A percentile compares a stretch with the other conserved stretches of the same genome.
Conservation (phyloP, 2,113 vertebrate genomes). For the Hypanus sabinus region DNA sequence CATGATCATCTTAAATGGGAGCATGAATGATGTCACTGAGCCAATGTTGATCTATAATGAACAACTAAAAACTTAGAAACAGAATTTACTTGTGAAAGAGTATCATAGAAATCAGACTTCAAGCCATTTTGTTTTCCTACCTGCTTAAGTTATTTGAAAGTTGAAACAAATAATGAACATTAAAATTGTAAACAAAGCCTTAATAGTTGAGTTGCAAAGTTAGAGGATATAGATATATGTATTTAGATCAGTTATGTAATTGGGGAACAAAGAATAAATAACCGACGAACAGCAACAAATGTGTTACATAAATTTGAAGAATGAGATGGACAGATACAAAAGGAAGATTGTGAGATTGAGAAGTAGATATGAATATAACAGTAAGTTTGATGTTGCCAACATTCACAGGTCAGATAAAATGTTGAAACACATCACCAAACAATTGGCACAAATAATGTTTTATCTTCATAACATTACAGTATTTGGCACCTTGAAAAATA, state of each 20-base stretch:
- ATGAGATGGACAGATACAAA: neutral
- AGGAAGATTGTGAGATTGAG: neutral
- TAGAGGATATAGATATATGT: neutral
- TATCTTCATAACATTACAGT: neutral
- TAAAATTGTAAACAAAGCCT: neutral
- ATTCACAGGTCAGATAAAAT: neutral
- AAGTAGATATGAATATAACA: neutral
- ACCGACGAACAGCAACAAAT: neutral
- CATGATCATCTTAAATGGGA: neutral
- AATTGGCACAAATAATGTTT: neutral
- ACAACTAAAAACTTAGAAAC: neutral
- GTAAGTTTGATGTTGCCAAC: neutral
- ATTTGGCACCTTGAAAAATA: neutral
- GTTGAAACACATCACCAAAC: neutral
- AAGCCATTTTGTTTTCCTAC: neutral
- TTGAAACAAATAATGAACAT: neutral
- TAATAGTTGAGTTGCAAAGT: neutral
- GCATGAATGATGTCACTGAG: neutral
- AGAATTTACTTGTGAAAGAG: neutral
- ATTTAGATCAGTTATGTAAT: neutral
- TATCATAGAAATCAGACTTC: neutral
- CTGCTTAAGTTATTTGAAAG: neutral
- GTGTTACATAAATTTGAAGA: neutral
- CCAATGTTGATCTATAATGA: neutral
- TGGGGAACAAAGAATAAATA: neutral